Evolutionary conservation across 2,797 vertebrate genomes (phyloP), one percentile per base, ranked within the genome.

Genomic region (Gymnothorax reevesii): DNA sequence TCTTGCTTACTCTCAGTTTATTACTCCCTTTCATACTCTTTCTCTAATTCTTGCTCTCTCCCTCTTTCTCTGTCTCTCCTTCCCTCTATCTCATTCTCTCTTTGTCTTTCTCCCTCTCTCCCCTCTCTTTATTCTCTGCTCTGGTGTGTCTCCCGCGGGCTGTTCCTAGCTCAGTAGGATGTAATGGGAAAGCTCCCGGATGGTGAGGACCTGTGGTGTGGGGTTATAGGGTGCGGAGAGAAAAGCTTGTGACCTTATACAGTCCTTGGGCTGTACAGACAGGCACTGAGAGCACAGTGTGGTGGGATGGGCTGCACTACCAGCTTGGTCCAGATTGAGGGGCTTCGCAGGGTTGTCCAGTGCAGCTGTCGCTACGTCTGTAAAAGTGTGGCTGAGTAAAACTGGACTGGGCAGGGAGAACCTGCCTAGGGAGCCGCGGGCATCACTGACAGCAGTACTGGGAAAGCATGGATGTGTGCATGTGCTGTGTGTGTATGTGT

Each of bases 281-380:
- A 52, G 55, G 64, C 33, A 59, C 49, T 42, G 55, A 27, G 54
- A 17, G n/a, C 12, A 20, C 60, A 54, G 92, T 89, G 75, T 84
- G 33, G 33, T 27, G 94, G 92, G 89, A 99, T 99, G 98, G 98
- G 98, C 92, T 99, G 98, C 95, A 96, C 97, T 89, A 96, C 97
- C 88, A 99, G 98, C 84, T 95, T 97, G 92, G 93, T 99, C 93
- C 94, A 99, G 86, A 94, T 98, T 93, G 96, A 98, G 95, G 96
- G 97, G 89, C 96, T 99, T 91, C 95, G 97, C 87, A 97, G 95
- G 71, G 96, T 97, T 92, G 94, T 98, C 84, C 96, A 97, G 92
- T 97, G 97, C 92, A 99, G 98, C 95, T 99, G 97, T 95, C 96
- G 96, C 92, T 98, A 97, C 92, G 94, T 97, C 89, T 97, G 96